Evolutionary conservation across 2,113 vertebrate species (phyloP), one percentile per base, ranked within the genome.

Genomic region (Oreotrochilus melanogaster): DNA sequence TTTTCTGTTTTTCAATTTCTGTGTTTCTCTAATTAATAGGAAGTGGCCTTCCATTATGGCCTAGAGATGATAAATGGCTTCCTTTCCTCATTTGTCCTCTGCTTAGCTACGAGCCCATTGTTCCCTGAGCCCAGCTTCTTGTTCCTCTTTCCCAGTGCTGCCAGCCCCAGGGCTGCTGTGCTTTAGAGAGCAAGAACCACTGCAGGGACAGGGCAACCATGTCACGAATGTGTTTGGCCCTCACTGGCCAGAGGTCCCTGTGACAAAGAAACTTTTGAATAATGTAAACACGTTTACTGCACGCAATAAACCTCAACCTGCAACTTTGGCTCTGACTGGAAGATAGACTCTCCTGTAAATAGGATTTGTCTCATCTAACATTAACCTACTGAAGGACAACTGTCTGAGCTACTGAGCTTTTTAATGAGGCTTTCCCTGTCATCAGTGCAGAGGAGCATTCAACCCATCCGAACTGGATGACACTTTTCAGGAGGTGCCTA

Each of bases 1-100:
- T 64, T 72, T 89, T 82, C 11, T 62, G n/a, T 92, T 89, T 87
- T 91, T 78, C 31, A 66, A 0, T 88, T 93, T 96, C 90, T 88
- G n/a, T 74, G 70, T 96, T 97, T 96, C 90, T 94, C 82, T 93
- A 94, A 97, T 93, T 85, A 90, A 61, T 85, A 81, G 94, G 96
- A 97, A 96, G 91, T 88, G 58, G 56, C 72, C 95, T 76, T 85
- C 82, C 61, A 47, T 57, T 82, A 96, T 53, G 81, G 84, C 94
- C 78, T n/a, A 53, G 70, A 72, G 89, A 75, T 96, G 95, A 97
- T 73, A 96, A 97, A 92, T 42, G 62, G 66, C 30, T 88, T 97
- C 95, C 92, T 96, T 50, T 88, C 72, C 89, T 79, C 83, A 2
- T 78, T 69, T 64, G 47, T 17, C 78, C 3, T 1, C 1, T 22